phyloP scores from a whole-genome alignment of 1,140 invertebrate genomes.

The Paracyclopina nana region DNA sequence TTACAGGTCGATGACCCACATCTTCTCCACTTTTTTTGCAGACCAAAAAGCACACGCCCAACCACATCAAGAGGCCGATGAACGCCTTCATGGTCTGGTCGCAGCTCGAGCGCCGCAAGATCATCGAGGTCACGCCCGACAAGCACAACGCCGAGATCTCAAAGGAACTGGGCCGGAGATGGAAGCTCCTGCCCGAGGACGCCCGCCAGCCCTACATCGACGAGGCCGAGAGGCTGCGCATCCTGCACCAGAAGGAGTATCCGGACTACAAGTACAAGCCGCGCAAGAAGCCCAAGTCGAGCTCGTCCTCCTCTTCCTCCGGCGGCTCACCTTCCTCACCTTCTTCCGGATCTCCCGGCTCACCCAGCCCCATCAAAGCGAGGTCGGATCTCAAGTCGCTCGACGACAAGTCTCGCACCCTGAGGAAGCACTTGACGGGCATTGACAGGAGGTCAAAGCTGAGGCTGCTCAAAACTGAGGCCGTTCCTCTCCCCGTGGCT shows the following conservation, averaged over 20 bases:
- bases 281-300: slow-evolving; percentile 52
- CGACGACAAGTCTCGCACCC: not conserved
- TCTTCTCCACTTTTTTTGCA: slow-evolving; percentile 29
- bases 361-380: too few species aligned
- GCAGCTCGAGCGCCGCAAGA: slow-evolving; percentile 78
- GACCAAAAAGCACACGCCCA: slow-evolving; percentile 84
- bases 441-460: not conserved
- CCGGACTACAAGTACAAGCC: slow-evolving; percentile 95
- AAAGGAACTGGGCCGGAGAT: slow-evolving; percentile 64
- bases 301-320: too few species aligned
- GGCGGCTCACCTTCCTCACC: too few species aligned
- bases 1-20: too few species aligned
- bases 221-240: slow-evolving; percentile 70
- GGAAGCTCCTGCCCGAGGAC: slow-evolving; percentile 67
- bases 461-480: not conserved
- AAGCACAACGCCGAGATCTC: slow-evolving; percentile 94
- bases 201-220: slow-evolving; percentile 79
- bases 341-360: too few species aligned
- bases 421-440: not conserved
- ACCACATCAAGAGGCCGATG: slow-evolving; percentile 92
- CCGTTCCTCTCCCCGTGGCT: not conserved
- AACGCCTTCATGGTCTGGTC: slow-evolving; percentile 98
- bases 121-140: slow-evolving; percentile 74
- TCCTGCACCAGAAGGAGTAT: slow-evolving; percentile 83
- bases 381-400: not conserved